Evolutionary conservation across 2,113 vertebrate genomes (phyloP).

Genomic region (Solea solea): DNA sequence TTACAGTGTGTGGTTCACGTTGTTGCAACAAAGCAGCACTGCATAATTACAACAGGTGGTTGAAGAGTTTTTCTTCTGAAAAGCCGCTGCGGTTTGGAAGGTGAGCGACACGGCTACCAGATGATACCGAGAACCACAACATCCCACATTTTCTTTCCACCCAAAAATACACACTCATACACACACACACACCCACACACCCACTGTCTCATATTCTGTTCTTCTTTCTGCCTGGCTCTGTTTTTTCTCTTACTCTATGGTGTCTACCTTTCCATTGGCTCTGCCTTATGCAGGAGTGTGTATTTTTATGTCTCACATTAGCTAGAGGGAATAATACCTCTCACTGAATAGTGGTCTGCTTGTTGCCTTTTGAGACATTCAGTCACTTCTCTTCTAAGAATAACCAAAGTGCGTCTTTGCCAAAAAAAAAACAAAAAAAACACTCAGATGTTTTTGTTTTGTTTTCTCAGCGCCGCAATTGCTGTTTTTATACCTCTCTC

Average conservation of each 20-base stretch:
- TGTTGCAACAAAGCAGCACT: slow-evolving; percentile 57
- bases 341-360: slow-evolving; percentile 73
- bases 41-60: slow-evolving; percentile 71
- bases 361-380: slow-evolving; percentile 80
- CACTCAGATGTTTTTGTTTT: slow-evolving; percentile 23
- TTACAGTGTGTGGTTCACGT: slow-evolving; percentile 46
- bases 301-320: slow-evolving; percentile 76
- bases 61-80: slow-evolving; percentile 51
- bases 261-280: slow-evolving; percentile 76
- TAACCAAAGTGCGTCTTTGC: slow-evolving; percentile 65
- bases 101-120: slow-evolving; percentile 37
- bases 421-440: slow-evolving; percentile 40
- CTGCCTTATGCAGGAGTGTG: slow-evolving; percentile 62
- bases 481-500: slow-evolving; percentile 58
- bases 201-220: slow-evolving; percentile 32
- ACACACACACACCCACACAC: slow-evolving; percentile 3
- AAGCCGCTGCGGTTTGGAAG: slow-evolving; percentile 53
- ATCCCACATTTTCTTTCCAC: slow-evolving; percentile 67
- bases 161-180: slow-evolving; percentile 26
- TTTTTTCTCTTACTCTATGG: slow-evolving; percentile 55
- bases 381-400: slow-evolving; percentile 82
- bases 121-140: slow-evolving; percentile 65
- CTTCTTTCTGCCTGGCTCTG: slow-evolving; percentile 43
- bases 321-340: slow-evolving; percentile 71
- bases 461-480: slow-evolving; percentile 58